Conservation (phyloP, 2,113 vertebrate genomes). For the Choloepus hoffmanni region DNA sequence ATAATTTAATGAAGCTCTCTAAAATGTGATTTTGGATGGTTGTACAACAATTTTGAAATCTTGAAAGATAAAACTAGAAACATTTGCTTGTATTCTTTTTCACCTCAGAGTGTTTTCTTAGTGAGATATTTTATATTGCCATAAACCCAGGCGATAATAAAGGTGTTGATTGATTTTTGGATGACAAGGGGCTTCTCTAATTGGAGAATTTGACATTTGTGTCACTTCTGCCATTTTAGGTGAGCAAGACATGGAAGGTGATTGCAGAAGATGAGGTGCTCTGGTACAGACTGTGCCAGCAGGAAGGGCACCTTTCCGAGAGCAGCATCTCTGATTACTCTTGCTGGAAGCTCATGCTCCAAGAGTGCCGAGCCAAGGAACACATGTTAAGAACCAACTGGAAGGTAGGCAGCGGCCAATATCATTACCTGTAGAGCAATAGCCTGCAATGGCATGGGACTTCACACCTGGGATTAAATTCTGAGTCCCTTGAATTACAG, state of each 20-base stretch:
- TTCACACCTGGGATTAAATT: not conserved
- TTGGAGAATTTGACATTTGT: conserved; percentile 52
- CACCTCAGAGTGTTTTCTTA: conserved; percentile 64
- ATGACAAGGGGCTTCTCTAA: conserved; percentile 49
- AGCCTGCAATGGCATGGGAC: not conserved
- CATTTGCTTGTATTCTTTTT: conserved; percentile 75
- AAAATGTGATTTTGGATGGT: not conserved
- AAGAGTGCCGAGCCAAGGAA: conserved; percentile 90
- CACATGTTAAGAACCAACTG: conserved; percentile 92
- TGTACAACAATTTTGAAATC: conserved; percentile 65
- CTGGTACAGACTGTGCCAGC: conserved; percentile 93
- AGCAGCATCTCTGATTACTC: conserved; percentile 90
- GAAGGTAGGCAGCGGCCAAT: conserved; percentile 90
- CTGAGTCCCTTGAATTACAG: not conserved
- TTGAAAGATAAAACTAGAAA: conserved; percentile 77
- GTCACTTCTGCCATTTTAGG: conserved; percentile 87
- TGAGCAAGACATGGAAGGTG: conserved; percentile 94
- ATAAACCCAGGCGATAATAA: conserved; percentile 52
- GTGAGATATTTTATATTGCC: conserved; percentile 50
- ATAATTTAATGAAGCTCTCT: conserved; percentile 48
- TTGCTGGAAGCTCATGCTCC: conserved; percentile 95
- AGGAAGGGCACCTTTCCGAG: conserved; percentile 90
- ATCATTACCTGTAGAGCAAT: conserved; percentile 3
- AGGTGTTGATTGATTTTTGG: conserved; percentile 81
- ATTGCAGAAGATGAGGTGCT: conserved; percentile 95